Evolutionary conservation across 2,797 vertebrate genomes (phyloP), one percentile per base, ranked within the genome.

Genomic region (Lutjanus campechanus): DNA sequence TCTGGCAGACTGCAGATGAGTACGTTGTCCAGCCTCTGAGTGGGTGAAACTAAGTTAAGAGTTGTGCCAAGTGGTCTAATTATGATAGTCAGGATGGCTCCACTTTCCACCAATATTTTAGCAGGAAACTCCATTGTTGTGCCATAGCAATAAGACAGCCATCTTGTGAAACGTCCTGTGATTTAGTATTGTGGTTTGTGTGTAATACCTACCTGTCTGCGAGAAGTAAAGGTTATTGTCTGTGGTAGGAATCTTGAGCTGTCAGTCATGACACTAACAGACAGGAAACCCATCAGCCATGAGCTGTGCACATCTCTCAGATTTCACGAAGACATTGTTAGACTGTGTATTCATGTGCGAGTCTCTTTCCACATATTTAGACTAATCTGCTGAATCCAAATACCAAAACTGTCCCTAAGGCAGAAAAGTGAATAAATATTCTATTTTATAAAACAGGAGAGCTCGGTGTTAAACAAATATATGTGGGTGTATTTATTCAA

Each of bases 1-100:
- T 92, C 90, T 92, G 92, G 84, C 85, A 89, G 91, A 83, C 91
- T 86, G 83, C 59, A 79, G 89, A 90, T 84, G 89, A 89, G 72
- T 81, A 73, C 25, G 79, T 69, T 81, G 85, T 87, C 87, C 84
- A n/a, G 75, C 69, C 87, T 84, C 73, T 88, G 59, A 79, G 71
- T 55, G 81, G 77, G 68, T 89, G 75, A 87, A 88, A 87, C 86
- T 68, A 49, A 85, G 55, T 71, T 50, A 79, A 65, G 66, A 71
- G 67, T 54, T 46, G 46, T 68, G 88, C 86, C 82, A 85, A 83
- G 68, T 66, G 69, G 76, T 85, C 75, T 92, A 81, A 92, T 91
- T 89, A 92, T 87, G 58, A 90, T 79, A 49, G 64, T 91, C 83
- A 80, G 74, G 55, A 61, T 77, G 76, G 63, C 78, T 89, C 85